These are phyloP conservation scores for Gymnarchus niloticus DNA, from an alignment of 2,113 vertebrate genomes.

Conservation along the genomic window DNA sequence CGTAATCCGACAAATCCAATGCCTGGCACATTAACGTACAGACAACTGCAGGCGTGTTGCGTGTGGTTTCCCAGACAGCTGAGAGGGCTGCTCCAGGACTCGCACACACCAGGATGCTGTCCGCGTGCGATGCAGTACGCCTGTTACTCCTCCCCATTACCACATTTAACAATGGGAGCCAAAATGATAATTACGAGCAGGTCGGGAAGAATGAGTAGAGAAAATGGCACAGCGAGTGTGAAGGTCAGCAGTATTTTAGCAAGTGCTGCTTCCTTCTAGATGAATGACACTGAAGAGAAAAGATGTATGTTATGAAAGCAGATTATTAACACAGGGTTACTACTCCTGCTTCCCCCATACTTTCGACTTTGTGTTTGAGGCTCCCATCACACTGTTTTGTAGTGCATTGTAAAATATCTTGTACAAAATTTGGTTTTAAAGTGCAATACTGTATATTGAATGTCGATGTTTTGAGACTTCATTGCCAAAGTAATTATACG, in stretches of 20 bases:
- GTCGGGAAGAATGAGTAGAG: not conserved
- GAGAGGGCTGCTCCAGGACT: not conserved
- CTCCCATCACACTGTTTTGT: slow-evolving; percentile 59
- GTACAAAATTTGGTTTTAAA: slow-evolving; percentile 80
- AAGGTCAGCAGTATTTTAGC: not conserved
- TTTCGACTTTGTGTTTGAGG: slow-evolving; percentile 53
- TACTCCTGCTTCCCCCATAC: slow-evolving; percentile 45
- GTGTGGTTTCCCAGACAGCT: not conserved
- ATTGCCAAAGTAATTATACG: slow-evolving; percentile 59
- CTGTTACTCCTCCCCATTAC: not conserved
- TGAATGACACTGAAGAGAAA: not conserved
- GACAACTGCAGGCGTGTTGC: not conserved
- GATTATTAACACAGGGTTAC: not conserved
- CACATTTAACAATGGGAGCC: not conserved
- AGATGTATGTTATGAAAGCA: not conserved
- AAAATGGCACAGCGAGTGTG: not conserved
- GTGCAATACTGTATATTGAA: slow-evolving; percentile 91
- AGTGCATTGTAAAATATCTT: slow-evolving; percentile 76
- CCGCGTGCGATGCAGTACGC: not conserved
- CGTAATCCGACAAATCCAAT: not conserved
- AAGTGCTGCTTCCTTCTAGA: not conserved
- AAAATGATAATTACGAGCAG: not conserved
- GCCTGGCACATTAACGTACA: not conserved
- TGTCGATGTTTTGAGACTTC: slow-evolving; percentile 81
- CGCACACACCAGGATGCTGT: not conserved